phyloP scores from a whole-genome alignment of 2,113 vertebrate genomes.

The Syngnathoides biaculeatus region DNA sequence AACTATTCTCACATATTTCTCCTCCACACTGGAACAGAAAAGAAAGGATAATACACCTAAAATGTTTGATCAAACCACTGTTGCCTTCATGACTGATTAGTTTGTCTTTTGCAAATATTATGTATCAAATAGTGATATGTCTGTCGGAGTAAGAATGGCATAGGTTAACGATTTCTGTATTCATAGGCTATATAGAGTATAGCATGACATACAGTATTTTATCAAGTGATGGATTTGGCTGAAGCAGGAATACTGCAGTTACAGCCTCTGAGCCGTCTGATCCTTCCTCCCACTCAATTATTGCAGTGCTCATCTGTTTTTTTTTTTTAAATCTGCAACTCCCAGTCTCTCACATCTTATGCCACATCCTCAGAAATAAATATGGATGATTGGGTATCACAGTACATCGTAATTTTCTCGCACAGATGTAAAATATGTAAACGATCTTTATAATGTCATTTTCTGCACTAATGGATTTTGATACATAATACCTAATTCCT shows the following conservation, averaged over 20 bases:
- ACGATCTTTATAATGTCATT: not conserved
- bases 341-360: conserved; percentile 5
- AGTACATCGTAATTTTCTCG: not conserved
- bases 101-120: not conserved
- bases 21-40: too few relatives aligned
- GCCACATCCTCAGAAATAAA: conserved; percentile 4
- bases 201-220: conserved; percentile 3
- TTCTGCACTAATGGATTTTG: not conserved
- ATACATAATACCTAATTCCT: not conserved
- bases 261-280: conserved; percentile 35
- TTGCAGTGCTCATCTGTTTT: conserved; percentile 34
- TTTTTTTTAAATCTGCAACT: conserved; percentile 27
- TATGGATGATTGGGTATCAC: not conserved
- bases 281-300: conserved; percentile 48
- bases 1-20: too few relatives aligned
- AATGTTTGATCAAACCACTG: not conserved
- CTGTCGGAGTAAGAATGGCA: not conserved
- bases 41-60: not conserved
- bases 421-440: not conserved
- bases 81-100: not conserved
- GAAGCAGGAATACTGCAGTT: conserved; percentile 27
- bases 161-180: conserved; percentile 6
- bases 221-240: conserved; percentile 21
- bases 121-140: not conserved
- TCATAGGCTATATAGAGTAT: not conserved